Evolutionary conservation across 2,797 vertebrate species (phyloP), one percentile per base, ranked within the genome.

Genomic region (Coracias cyanogaster): DNA sequence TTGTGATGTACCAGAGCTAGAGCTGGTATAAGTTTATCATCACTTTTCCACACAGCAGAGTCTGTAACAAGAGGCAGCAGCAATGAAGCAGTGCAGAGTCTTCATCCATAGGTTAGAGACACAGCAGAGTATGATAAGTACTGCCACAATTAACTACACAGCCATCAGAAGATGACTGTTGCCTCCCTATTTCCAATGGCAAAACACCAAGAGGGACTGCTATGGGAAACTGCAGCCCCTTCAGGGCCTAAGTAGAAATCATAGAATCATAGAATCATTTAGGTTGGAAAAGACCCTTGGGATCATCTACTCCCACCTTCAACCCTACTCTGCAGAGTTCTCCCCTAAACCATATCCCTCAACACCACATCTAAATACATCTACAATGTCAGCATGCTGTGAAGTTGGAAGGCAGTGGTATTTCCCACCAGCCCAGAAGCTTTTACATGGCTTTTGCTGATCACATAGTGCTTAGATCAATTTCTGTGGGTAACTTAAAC

Each of bases 301-400:
- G 37, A 37, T 37, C 37, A 37, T 37, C 37, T 9, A 10, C 37
- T 37, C 37, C 37, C 37, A 37, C 37, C 37, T 10, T 37, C 37
- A 37, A 37, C 37, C 37, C 37, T 37, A 10, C 37, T 37, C 9
- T 37, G 12, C 37, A 37, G 12, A 37, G 37, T 37, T 37, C 37
- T 37, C 37, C 37, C 37, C 37, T 37, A 37, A 37, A 37, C 37
- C 37, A 37, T 37, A 37, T 37, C 37, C 37, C 37, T 11, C 37
- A 37, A 9, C 37, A 37, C 37, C 37, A 37, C 37, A 37, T 37
- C 37, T 37, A 37, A 37, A 64, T 15, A 79, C 2, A 19, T 5
- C 3, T 14, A 9, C 20, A 48, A 1, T 21, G 20, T 51, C 58
- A 74, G 15, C 12, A 14, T 37, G 8, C 0, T 2, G 7, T 48